Evolutionary conservation across 2,113 vertebrate species (phyloP).

Genomic region (Rattus rattus): DNA sequence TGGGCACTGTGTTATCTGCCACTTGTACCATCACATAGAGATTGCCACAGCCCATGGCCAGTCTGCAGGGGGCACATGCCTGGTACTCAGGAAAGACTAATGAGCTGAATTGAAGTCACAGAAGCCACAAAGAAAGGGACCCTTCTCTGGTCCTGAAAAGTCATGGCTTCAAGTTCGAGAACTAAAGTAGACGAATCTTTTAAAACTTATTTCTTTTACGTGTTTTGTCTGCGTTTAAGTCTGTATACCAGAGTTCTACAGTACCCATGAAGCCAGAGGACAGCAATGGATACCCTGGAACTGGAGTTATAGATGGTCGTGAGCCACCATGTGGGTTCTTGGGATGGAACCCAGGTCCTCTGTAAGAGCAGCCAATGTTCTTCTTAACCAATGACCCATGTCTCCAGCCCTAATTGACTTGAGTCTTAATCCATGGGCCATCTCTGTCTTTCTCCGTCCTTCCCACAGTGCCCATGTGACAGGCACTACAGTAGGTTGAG

Average conservation of each 20-base stretch:
- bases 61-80: background rate
- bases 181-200: background rate
- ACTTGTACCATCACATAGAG: background rate
- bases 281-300: background rate
- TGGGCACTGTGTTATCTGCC: too few species aligned
- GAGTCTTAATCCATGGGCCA: background rate
- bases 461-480: too few species aligned
- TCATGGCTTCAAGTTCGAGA: background rate
- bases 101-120: background rate
- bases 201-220: background rate
- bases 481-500: background rate
- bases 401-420: background rate
- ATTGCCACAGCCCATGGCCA: too few species aligned
- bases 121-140: background rate
- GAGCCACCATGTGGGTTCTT: background rate
- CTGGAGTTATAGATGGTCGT: background rate
- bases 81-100: background rate
- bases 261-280: background rate
- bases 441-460: background rate
- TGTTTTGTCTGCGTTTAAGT: background rate
- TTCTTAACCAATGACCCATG: background rate
- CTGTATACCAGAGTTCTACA: background rate
- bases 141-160: background rate
- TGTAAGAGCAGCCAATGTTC: background rate
- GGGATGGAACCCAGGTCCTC: background rate